A percentile compares a stretch with the other conserved stretches of the same genome.
Evolutionary conservation across 2,888 invertebrate genomes (phyloP).

Genomic region (Diaphora mendica): DNA sequence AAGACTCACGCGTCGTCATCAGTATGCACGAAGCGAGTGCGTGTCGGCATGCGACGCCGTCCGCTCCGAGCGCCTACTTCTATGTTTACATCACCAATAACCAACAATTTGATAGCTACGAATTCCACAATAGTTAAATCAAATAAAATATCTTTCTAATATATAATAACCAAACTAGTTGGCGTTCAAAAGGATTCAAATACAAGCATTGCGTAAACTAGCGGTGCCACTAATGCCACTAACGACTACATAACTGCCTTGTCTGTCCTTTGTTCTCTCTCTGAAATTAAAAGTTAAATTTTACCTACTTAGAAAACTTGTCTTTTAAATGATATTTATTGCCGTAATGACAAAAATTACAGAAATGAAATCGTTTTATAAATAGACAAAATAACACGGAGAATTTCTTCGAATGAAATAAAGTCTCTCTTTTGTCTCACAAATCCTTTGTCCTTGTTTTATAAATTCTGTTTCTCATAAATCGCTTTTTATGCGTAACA

Average conservation of each 20-base stretch:
- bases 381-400: constrained; percentile 34
- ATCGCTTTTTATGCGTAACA: constrained; percentile 54
- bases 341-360: constrained; percentile 44
- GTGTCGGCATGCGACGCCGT: constrained; percentile 81
- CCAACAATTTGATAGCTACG: constrained; percentile 43
- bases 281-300: constrained; percentile 32
- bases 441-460: constrained; percentile 53
- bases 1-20: constrained; percentile 62
- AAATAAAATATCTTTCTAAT: background rate
- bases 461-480: constrained; percentile 52
- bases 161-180: constrained; percentile 19
- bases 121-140: constrained; percentile 19
- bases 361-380: constrained; percentile 40
- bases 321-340: constrained; percentile 41
- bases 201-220: constrained; percentile 51
- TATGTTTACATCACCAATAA: constrained; percentile 58
- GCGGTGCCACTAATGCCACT: constrained; percentile 45
- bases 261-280: constrained; percentile 49
- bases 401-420: constrained; percentile 48
- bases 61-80: constrained; percentile 66
- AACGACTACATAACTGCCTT: constrained; percentile 56
- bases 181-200: constrained; percentile 42
- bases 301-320: constrained; percentile 27
- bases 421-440: constrained; percentile 53
- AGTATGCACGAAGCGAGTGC: constrained; percentile 76